phyloP scores from a whole-genome alignment of 2,113 vertebrate species.

The Struthidea cinerea region DNA sequence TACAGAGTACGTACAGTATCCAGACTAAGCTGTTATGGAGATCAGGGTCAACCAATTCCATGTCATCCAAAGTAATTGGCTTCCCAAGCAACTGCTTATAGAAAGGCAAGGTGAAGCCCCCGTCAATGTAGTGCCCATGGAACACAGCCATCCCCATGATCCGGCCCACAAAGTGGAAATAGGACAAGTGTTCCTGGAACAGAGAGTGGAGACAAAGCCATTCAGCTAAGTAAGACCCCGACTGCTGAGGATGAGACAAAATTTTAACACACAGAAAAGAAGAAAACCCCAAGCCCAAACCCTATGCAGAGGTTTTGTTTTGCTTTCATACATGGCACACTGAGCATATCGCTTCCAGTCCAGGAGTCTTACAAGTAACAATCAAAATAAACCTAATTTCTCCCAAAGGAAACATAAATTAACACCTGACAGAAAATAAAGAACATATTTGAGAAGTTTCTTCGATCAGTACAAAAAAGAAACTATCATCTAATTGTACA shows the following conservation, averaged over 20 bases:
- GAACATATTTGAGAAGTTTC: background rate
- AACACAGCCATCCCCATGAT: slow-evolving; percentile 99
- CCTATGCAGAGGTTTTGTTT: background rate
- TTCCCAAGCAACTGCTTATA: slow-evolving; percentile 98
- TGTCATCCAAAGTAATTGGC: slow-evolving; percentile 96
- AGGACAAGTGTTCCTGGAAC: slow-evolving; percentile 93
- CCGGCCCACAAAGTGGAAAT: slow-evolving; percentile 97
- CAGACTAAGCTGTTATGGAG: slow-evolving; percentile 98
- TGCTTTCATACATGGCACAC: background rate
- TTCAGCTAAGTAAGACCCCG: background rate
- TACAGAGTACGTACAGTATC: slow-evolving; percentile 88
- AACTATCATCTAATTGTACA: background rate
- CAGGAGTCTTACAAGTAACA: background rate
- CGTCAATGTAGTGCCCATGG: slow-evolving; percentile 97
- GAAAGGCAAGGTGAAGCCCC: slow-evolving; percentile 95
- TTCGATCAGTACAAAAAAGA: background rate
- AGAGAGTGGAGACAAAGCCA: background rate
- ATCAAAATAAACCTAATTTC: background rate
- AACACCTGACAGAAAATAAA: background rate
- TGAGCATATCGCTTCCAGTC: background rate
- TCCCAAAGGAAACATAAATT: background rate
- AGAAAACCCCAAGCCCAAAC: background rate
- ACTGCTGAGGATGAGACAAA: background rate
- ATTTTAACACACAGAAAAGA: background rate
- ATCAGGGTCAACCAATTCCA: slow-evolving; percentile 97